Percentiles rank a stretch among this genome's conserved stretches.
These are phyloP conservation scores for Drosophila demipolita DNA, from an alignment of 2,888 invertebrate genomes.

Conservation along the genomic window DNA sequence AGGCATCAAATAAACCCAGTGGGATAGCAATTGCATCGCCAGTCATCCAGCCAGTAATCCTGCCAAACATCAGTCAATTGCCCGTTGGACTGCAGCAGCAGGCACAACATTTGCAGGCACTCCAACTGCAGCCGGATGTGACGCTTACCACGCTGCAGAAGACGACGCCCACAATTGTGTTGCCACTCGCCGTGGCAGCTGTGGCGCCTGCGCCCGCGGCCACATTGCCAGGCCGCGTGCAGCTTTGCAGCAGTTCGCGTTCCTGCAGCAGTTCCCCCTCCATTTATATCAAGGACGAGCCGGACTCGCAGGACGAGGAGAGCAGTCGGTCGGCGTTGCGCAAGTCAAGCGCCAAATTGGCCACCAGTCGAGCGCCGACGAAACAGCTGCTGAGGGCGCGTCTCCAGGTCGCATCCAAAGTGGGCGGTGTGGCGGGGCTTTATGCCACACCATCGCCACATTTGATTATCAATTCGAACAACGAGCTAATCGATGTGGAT, in stretches of 20 bases:
- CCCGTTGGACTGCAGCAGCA: constrained; percentile 64
- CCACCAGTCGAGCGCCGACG: constrained; percentile 64
- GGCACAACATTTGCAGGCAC: constrained; percentile 67
- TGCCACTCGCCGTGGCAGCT: constrained; percentile 16
- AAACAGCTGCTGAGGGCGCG: constrained; percentile 70
- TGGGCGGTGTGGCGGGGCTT: constrained; percentile 14
- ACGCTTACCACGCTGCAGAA: constrained; percentile 70
- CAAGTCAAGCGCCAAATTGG: constrained; percentile 46
- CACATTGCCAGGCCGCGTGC: constrained; percentile 16
- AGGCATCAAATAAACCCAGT: constrained; percentile 29
- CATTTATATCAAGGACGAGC: constrained; percentile 83
- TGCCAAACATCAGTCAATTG: constrained; percentile 52
- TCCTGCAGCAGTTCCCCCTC: constrained; percentile 83
- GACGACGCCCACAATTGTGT: constrained; percentile 8
- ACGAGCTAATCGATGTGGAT: constrained; percentile 72
- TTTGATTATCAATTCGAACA: constrained; percentile 71
- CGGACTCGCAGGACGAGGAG: constrained; percentile 62
- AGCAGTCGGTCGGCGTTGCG: constrained; percentile 11
- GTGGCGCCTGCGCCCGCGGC: constrained; percentile 33
- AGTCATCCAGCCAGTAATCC: constrained; percentile 19
- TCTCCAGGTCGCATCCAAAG: constrained; percentile 36
- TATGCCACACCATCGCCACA: constrained; percentile 65
- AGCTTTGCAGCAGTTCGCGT: constrained; percentile 61
- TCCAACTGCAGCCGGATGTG: constrained; percentile 78
- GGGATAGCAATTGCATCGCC: not conserved